These are phyloP conservation scores for Papilio polyxenes DNA, from an alignment of 1,140 invertebrate species.

Conservation along the genomic window DNA sequence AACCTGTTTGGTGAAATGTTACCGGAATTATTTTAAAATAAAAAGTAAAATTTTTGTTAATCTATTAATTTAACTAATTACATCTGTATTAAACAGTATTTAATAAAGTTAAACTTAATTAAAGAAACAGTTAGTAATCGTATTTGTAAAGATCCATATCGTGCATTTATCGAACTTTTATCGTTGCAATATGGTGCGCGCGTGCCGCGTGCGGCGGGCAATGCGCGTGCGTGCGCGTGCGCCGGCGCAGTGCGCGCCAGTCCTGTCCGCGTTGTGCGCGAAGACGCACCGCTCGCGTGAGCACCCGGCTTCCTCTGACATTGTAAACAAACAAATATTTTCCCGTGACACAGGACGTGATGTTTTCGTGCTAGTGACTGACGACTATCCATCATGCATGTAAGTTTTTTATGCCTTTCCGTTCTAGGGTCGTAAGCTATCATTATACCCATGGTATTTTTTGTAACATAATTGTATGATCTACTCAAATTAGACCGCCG, in stretches of 20 bases:
- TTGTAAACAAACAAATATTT: conserved; percentile 62
- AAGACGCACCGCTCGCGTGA: conserved; percentile 50
- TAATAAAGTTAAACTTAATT: not conserved
- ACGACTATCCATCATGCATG: conserved; percentile 72
- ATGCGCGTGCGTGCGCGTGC: conserved; percentile 37
- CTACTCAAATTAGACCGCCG: conserved; percentile 25
- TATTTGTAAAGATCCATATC: conserved; percentile 4
- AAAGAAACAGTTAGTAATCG: not conserved
- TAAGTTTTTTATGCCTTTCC: conserved; percentile 55
- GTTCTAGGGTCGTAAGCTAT: conserved; percentile 22
- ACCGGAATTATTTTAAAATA: too few relatives aligned
- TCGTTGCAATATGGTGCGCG: conserved; percentile 43
- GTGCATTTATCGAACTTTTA: conserved; percentile 21
- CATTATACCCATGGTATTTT: conserved; percentile 24
- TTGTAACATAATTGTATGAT: conserved; percentile 29
- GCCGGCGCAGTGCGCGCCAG: conserved; percentile 48
- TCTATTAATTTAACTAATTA: not conserved
- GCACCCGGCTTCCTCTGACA: conserved; percentile 39
- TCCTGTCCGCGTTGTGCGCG: conserved; percentile 56
- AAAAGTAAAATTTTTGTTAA: not conserved
- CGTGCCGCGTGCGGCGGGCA: conserved; percentile 41
- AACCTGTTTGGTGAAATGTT: too few relatives aligned
- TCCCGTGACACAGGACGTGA: conserved; percentile 60
- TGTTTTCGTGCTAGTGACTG: conserved; percentile 65
- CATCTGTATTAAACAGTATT: not conserved